Percentiles rank a stretch among this genome's conserved stretches.
Conservation (phyloP, 2,888 invertebrate genomes). For the Parnassius apollo region DNA sequence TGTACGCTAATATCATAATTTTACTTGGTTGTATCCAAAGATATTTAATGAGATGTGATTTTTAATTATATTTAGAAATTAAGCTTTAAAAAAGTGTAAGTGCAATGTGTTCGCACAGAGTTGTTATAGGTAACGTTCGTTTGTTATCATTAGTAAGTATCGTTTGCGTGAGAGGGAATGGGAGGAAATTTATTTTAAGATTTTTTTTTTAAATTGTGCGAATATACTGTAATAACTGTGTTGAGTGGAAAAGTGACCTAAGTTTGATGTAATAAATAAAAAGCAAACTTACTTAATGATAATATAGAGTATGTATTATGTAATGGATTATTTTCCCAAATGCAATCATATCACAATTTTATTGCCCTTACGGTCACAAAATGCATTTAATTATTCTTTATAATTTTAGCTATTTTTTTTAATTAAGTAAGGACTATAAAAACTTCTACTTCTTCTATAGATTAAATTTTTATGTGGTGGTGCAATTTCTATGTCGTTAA, state of each 20-base stretch:
- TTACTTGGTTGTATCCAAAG: slow-evolving; percentile 79
- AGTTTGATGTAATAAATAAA: slow-evolving; percentile 1
- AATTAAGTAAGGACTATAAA: slow-evolving; percentile 6
- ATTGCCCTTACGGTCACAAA: slow-evolving; percentile 16
- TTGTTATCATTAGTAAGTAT: slow-evolving; percentile 57
- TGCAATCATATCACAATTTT: slow-evolving; percentile 23
- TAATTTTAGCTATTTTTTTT: slow-evolving; percentile 10
- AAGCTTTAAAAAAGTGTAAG: slow-evolving; percentile 76
- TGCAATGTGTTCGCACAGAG: slow-evolving; percentile 57
- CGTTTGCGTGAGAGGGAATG: slow-evolving; percentile 32
- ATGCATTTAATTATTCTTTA: slow-evolving; percentile 12
- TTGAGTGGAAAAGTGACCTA: neutral
- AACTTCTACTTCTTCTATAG: slow-evolving; percentile 2
- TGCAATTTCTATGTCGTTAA: slow-evolving; percentile 20
- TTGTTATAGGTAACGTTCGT: slow-evolving; percentile 50
- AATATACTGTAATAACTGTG: slow-evolving; percentile 25
- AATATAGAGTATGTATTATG: neutral
- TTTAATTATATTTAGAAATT: slow-evolving; percentile 68
- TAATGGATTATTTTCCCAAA: slow-evolving; percentile 5
- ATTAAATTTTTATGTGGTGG: slow-evolving; percentile 2
- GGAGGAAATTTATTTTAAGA: slow-evolving; percentile 35
- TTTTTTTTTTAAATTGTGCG: slow-evolving; percentile 28
- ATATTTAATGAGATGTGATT: slow-evolving; percentile 79
- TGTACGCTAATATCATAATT: slow-evolving; percentile 70
- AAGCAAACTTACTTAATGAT: neutral